Evolutionary conservation across 2,888 invertebrate genomes (phyloP).

Genomic region (Dendrolimus houi): DNA sequence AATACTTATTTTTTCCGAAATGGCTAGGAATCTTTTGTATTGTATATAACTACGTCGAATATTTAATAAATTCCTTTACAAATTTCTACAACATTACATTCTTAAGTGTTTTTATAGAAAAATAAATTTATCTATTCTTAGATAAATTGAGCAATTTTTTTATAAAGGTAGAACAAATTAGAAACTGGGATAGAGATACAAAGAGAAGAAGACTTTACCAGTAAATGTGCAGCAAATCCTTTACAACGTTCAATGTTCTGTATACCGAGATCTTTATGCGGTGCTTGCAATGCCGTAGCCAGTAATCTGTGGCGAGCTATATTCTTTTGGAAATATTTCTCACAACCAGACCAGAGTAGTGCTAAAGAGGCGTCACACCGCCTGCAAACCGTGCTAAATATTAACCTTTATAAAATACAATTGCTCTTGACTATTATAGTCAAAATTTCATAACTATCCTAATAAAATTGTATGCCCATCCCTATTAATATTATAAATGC

Average conservation of each 20-base stretch:
- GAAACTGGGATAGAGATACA: not conserved
- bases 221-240: conserved; percentile 88
- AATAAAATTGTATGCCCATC: no score
- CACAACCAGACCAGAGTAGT: conserved; percentile 83
- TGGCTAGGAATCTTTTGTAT: not conserved
- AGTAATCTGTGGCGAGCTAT: conserved; percentile 81
- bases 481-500: no score
- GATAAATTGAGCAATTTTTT: no score
- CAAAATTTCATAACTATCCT: no score
- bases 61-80: no score
- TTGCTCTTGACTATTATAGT: no score
- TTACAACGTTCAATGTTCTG: conserved; percentile 89
- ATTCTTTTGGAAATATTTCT: conserved; percentile 84
- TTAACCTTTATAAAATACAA: no score
- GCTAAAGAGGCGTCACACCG: conserved; percentile 70
- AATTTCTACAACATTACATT: no score
- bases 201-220: conserved; percentile 60
- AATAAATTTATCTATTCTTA: no score
- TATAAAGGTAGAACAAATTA: no score
- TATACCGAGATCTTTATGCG: conserved; percentile 86
- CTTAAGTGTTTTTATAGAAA: no score
- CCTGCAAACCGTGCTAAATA: conserved; percentile 20
- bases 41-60: not conserved
- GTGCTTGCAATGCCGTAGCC: conserved; percentile 77
- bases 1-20: no score